Percentiles rank a stretch among this genome's conserved stretches.
Conservation (phyloP, 2,797 vertebrate genomes). For the Eupleurogrammus muticus region DNA sequence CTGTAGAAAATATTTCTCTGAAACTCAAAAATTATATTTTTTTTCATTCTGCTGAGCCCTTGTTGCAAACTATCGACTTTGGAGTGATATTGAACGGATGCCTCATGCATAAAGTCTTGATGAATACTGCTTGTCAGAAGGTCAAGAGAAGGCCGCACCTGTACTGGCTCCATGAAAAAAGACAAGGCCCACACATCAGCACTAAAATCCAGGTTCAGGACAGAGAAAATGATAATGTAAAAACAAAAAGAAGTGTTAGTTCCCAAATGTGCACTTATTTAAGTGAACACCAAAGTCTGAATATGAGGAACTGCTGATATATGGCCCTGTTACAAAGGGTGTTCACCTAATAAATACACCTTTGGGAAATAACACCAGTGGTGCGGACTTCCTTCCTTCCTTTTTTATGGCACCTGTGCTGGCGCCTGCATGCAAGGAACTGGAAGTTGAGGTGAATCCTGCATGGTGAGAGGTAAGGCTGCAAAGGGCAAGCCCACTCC, state of each 20-base stretch:
- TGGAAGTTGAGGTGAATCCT: constrained; percentile 15
- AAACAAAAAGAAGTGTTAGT: no score
- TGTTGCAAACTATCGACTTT: constrained; percentile 7
- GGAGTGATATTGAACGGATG: constrained; percentile 22
- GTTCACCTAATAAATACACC: no score
- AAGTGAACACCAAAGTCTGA: no score
- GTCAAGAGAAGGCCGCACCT: constrained; percentile 20
- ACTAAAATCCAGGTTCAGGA: no score
- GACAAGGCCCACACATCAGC: no score
- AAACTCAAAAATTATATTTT: constrained; percentile 16
- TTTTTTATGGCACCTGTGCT: constrained; percentile 9
- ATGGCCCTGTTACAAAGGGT: no score
- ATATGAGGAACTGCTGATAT: no score
- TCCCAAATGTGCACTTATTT: no score
- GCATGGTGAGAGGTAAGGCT: constrained; percentile 25
- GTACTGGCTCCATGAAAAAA: not conserved
- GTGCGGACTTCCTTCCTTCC: no score
- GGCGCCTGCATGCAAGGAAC: constrained; percentile 21
- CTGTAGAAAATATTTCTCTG: not conserved
- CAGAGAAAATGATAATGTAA: no score
- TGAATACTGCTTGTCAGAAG: constrained; percentile 32
- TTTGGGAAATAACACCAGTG: no score
- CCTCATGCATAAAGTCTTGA: constrained; percentile 24
- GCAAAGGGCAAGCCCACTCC: constrained; percentile 42
- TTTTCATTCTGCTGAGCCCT: not conserved